Conservation (phyloP, 2,113 vertebrate genomes). For the Ramphastos sulfuratus region DNA sequence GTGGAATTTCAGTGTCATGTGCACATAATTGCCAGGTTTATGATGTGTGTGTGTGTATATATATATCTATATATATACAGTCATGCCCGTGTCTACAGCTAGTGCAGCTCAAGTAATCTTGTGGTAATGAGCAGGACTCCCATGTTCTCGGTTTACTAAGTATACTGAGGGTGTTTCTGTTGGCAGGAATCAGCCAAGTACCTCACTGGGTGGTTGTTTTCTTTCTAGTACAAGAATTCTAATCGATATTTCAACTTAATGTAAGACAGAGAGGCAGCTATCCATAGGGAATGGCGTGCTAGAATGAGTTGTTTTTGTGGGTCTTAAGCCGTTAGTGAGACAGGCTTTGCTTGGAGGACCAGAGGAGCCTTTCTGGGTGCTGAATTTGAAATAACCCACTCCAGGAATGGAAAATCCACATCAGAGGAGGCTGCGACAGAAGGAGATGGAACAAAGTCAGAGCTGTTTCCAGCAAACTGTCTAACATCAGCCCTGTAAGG, state of each 20-base stretch:
- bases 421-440: background rate
- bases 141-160: background rate
- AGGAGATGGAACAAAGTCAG: background rate
- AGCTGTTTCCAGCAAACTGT: background rate
- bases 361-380: background rate
- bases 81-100: conserved; percentile 16
- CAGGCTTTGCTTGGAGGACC: background rate
- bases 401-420: conserved; percentile 15
- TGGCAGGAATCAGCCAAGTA: conserved; percentile 6
- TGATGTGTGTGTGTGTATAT: background rate
- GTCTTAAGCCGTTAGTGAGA: background rate
- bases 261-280: background rate
- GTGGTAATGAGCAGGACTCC: conserved; percentile 20
- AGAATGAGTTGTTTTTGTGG: fast-evolving
- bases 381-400: background rate
- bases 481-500: background rate
- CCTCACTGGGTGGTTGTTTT: conserved; percentile 22
- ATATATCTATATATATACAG: fast-evolving
- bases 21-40: background rate
- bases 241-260: background rate
- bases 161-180: conserved; percentile 16
- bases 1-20: background rate
- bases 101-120: background rate
- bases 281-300: background rate
- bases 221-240: conserved; percentile 25